Conservation (phyloP, 1,140 invertebrate species). For the Danaus plexippus region DNA sequence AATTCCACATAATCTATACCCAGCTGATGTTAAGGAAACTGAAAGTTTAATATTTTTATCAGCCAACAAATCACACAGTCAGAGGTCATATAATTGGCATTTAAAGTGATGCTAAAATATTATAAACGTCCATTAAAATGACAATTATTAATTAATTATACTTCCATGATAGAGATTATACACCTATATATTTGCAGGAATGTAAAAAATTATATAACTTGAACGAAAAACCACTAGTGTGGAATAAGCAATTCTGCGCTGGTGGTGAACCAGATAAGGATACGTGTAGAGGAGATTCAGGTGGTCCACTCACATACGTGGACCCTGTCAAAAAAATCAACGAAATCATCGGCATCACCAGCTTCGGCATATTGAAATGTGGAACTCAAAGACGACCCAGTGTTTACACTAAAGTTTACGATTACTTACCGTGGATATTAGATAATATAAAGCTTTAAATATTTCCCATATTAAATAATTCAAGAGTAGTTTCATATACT, state of each 20-base stretch:
- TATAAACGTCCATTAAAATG: neutral
- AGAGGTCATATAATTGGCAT: too few relatives aligned
- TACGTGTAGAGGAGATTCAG: constrained; percentile 66
- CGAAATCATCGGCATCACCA: constrained; percentile 69
- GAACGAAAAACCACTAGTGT: constrained; percentile 33
- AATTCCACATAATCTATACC: too few relatives aligned
- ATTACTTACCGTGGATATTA: constrained; percentile 72
- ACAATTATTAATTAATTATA: neutral
- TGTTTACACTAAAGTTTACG: constrained; percentile 74
- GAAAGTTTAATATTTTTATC: too few relatives aligned
- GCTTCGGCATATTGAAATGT: constrained; percentile 72
- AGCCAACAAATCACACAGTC: too few relatives aligned
- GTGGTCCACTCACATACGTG: constrained; percentile 72
- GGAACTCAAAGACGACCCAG: constrained; percentile 69
- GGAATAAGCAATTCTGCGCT: constrained; percentile 44
- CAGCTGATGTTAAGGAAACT: too few relatives aligned
- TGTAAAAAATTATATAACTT: constrained; percentile 18
- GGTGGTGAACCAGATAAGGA: constrained; percentile 40
- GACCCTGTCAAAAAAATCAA: constrained; percentile 19
- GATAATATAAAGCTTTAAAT: constrained; percentile 19
- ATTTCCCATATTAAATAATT: constrained; percentile 1
- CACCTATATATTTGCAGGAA: constrained; percentile 18
- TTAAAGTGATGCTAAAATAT: neutral
- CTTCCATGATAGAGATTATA: neutral
- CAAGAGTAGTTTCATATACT: neutral